Conservation (phyloP, 2,113 vertebrate genomes). For the Miniopterus natalensis region DNA sequence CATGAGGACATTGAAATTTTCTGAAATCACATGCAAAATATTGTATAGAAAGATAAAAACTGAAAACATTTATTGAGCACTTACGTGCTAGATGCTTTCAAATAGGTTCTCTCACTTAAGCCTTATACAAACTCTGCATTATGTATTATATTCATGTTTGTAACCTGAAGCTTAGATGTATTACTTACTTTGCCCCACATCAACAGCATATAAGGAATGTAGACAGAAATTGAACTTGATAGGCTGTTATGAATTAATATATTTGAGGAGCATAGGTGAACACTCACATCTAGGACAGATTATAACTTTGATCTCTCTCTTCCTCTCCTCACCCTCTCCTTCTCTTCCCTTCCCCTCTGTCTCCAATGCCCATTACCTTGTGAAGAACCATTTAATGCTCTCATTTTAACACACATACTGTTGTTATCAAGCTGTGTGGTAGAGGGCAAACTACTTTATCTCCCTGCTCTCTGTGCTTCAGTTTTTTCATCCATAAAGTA, state of each 20-base stretch:
- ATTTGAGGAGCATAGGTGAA: neutral
- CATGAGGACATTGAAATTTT: neutral
- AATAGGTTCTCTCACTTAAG: neutral
- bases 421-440: neutral
- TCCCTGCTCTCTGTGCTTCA: neutral
- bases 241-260: neutral
- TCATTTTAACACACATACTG: neutral
- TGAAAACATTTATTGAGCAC: neutral
- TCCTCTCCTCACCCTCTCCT: accelerated
- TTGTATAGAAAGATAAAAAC: neutral
- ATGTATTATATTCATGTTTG: neutral
- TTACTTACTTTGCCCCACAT: neutral
- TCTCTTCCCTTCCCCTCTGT: neutral
- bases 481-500: neutral
- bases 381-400: neutral
- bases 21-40: neutral
- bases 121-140: neutral
- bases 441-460: neutral
- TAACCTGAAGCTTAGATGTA: neutral
- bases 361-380: neutral
- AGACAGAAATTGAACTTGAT: neutral
- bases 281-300: neutral
- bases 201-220: neutral
- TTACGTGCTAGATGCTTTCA: neutral
- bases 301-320: neutral